phyloP scores from a whole-genome alignment of 2,113 vertebrate species.

The Sapajus apella region DNA sequence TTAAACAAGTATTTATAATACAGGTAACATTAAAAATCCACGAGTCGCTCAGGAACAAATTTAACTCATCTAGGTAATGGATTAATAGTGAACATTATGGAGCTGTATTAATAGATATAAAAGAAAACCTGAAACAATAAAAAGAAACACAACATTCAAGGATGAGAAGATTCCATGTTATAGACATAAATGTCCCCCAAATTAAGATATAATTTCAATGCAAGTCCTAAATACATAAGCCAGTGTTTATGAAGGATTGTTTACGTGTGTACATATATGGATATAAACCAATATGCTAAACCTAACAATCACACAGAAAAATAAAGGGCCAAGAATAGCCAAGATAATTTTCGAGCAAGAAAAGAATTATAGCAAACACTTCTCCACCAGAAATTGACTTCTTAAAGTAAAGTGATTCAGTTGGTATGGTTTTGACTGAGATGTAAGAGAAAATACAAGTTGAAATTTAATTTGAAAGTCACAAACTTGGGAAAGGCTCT shows the following conservation, averaged over 20 bases:
- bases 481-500: neutral
- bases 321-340: neutral
- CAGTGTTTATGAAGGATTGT: neutral
- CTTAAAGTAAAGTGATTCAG: neutral
- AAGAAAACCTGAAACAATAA: neutral
- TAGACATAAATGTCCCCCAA: neutral
- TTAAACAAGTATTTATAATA: neutral
- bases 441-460: neutral
- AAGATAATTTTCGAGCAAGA: neutral
- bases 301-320: neutral
- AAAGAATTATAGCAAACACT: neutral
- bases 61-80: neutral
- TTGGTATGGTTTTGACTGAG: neutral
- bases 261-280: neutral
- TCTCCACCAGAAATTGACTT: neutral
- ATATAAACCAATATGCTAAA: neutral
- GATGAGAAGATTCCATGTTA: neutral
- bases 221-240: neutral
- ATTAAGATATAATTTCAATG: conserved; percentile 8
- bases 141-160: neutral
- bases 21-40: neutral
- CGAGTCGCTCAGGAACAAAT: neutral
- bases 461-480: neutral
- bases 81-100: neutral
- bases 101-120: conserved; percentile 4